Evolutionary conservation across 2,888 invertebrate species (phyloP), one percentile per base, ranked within the genome.

Genomic region (Chymomyza caudatula): DNA sequence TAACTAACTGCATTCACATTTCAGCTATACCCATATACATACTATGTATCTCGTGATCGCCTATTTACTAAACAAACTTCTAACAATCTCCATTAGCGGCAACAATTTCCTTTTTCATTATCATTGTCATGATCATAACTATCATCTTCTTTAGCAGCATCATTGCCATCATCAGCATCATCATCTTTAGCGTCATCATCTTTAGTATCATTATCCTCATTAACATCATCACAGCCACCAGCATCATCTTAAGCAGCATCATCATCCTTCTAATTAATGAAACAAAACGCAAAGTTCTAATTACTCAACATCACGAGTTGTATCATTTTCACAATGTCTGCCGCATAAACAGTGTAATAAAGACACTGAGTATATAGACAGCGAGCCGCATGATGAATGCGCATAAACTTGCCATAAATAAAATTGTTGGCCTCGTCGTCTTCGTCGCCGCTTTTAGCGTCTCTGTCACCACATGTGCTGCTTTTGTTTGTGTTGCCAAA

Each of bases 371-470:
- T 53, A 60, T 62, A 51, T 62, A 66, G 29, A 37, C 29, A 13
- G 29, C 64, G 72, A 63, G 69, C 53, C 63, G 60, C 59, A 80
- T 83, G 84, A 80, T 80, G 81, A 80, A 80, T 80, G 79, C 81
- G 81, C 71, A 80, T 80, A 80, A 83, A 83, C 78, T 78, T 57
- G 77, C 70, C 74, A 80, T 80, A 84, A 80, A 80, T 83, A 80
- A 78, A 63, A 76, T 67, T 71, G 65, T 76, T 17, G 29, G 11
- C 29, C 29, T 37, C 11, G 29, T 37, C 11, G 29, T 11, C 13
- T 11, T 37, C 29, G 29, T 11, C 29, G 25, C 5, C 25, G 4
- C 25, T 25, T 60, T 37, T 62, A 54, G 8, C 44, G 59, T 15
- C 63, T 60, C 11, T 53, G 8, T 57, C 61, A 37, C 29, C 29